Evolutionary conservation across 1,140 invertebrate species (phyloP).

Genomic region (Dufourea novaeangliae): DNA sequence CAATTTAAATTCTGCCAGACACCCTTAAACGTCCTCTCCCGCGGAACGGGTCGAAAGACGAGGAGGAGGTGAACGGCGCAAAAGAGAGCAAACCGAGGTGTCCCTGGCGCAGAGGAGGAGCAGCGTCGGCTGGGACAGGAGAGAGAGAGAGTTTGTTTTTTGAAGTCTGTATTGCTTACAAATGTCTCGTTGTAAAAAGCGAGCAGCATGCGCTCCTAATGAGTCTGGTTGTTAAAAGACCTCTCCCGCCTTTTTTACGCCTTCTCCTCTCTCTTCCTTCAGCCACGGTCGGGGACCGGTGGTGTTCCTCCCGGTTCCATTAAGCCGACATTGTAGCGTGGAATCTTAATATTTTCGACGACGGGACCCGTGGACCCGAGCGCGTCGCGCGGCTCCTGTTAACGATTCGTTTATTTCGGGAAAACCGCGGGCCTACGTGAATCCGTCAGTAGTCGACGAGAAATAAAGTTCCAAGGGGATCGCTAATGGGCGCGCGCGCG

Average conservation of each 20-base stretch:
- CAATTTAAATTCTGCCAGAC: conserved; percentile 70
- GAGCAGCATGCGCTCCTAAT: conserved; percentile 77
- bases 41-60: conserved; percentile 15
- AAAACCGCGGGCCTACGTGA: conserved; percentile 1
- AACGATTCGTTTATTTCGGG: conserved; percentile 53
- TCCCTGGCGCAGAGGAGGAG: conserved; percentile 32
- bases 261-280: conserved; percentile 26
- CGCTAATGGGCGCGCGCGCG: conserved; percentile 27
- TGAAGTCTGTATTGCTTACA: conserved; percentile 82
- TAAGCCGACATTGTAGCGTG: conserved; percentile 58
- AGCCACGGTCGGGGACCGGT: background rate
- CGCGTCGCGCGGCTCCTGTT: background rate
- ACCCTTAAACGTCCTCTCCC: conserved; percentile 62
- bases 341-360: conserved; percentile 43
- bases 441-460: conserved; percentile 2
- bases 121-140: conserved; percentile 65
- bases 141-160: conserved; percentile 81
- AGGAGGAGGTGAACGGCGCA: conserved; percentile 55
- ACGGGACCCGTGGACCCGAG: conserved; percentile 1
- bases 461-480: conserved; percentile 20
- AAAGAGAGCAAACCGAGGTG: conserved; percentile 67
- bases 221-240: conserved; percentile 82
- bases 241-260: conserved; percentile 69
- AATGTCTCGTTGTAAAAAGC: conserved; percentile 81
- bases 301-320: conserved; percentile 49